Evolutionary conservation across 2,797 vertebrate species (phyloP), one percentile per base, ranked within the genome.

Genomic region (Delichon dasypus): DNA sequence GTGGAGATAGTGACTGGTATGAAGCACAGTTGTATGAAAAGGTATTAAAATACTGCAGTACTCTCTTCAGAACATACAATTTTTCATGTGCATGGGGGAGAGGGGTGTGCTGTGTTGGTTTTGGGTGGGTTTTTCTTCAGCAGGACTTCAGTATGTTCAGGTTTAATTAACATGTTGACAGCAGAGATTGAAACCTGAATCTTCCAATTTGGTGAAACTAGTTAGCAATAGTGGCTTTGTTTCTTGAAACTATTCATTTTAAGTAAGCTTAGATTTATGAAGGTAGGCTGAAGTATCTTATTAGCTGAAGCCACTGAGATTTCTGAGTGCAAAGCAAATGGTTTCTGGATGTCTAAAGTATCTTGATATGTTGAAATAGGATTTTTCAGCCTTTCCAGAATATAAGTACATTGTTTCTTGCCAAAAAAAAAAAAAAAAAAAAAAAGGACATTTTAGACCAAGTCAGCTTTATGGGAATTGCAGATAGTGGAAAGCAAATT

Each of bases 351-450:
- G 80, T 57, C 87, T 87, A 76, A 88, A 60, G 34, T 87, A 25
- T 88, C 30, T 38, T 38, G 71, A 4, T 83, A 81, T 58, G 40
- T 94, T 78, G 76, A 65, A 91, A 94, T 47, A 66, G 51, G 57
- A 89, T 91, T 85, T 60, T 51, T 78, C 0, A 0, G 66, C 76
- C 85, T 93, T 89, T 58, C 34, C 32, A 57, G 73, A 75, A 85
- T 55, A 20, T 78, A 67, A 88, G 72, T 87, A 55, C 45, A 73
- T 19, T 76, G 45, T 22, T 64, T 91, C 34, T 72, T 73, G 64
- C 17, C 75, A 89, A 95, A 94, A 92, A 92, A 83, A 32, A 90
- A 95, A 66, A 78, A 89, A 95, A 94, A 92, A 92, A 83, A 32
- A 90, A 95, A 66, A 68, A 93, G 7, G 78, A 90, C 73, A 85